Evolutionary conservation across 2,888 invertebrate genomes (phyloP).

Genomic region (Leptinotarsa tumamoca): DNA sequence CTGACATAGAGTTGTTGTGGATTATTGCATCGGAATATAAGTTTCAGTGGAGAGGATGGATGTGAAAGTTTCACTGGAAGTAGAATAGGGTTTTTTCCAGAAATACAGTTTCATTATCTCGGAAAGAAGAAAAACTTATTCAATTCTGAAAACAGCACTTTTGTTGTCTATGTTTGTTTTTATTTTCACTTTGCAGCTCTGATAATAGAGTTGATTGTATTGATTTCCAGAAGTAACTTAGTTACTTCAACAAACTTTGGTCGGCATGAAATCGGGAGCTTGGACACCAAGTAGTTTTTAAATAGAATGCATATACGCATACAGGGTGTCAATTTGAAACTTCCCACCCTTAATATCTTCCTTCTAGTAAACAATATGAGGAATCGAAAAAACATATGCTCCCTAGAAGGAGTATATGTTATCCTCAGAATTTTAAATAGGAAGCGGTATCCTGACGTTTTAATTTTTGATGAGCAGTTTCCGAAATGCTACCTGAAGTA

Average conservation of each 20-base stretch:
- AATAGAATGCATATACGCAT: background rate
- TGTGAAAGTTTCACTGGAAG: constrained; percentile 14
- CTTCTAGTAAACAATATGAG: too few relatives aligned
- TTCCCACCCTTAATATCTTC: too few relatives aligned
- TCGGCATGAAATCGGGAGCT: background rate
- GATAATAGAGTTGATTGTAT: constrained; percentile 40
- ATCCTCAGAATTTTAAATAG: too few relatives aligned
- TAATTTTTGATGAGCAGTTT: too few relatives aligned
- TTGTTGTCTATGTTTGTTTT: constrained; percentile 39
- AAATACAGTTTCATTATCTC: constrained; percentile 12
- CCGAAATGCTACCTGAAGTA: too few relatives aligned
- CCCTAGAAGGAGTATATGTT: too few relatives aligned
- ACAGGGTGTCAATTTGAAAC: too few relatives aligned
- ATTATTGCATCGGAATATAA: constrained; percentile 16
- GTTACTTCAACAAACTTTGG: background rate
- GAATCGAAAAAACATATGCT: too few relatives aligned
- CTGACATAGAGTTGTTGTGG: constrained; percentile 25
- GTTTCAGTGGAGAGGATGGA: constrained; percentile 5
- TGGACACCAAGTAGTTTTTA: background rate
- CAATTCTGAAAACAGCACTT: constrained; percentile 24
- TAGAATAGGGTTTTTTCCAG: background rate
- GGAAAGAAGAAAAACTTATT: constrained; percentile 13
- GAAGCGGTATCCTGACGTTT: too few relatives aligned
- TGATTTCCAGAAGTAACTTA: constrained; percentile 33
- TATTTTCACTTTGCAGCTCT: constrained; percentile 41